Conservation (phyloP, 2,888 invertebrate species). For the Plemyria rubiginata region DNA sequence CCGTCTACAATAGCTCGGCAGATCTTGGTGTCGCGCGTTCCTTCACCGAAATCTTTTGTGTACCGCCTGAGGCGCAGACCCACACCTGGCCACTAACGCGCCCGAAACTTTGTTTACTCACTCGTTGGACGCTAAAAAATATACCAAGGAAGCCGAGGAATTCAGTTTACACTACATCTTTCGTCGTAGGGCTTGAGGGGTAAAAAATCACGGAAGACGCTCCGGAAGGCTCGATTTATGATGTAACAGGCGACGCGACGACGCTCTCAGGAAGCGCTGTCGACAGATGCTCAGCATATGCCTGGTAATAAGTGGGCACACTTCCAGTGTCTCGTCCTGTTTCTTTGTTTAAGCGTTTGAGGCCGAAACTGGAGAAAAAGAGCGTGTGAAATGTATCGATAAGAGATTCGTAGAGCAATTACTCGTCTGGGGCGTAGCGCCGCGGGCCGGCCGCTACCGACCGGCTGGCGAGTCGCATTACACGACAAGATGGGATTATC, state of each 20-base stretch:
- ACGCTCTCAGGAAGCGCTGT: constrained; percentile 71
- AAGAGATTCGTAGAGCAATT: constrained; percentile 71
- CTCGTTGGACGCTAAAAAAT: constrained; percentile 65
- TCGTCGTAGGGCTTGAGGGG: constrained; percentile 74
- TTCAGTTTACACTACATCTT: constrained; percentile 80
- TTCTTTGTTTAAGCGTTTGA: constrained; percentile 59
- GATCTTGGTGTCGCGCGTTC: constrained; percentile 66
- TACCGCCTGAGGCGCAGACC: constrained; percentile 64
- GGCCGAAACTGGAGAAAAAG: constrained; percentile 45
- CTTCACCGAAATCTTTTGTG: constrained; percentile 82
- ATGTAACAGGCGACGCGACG: constrained; percentile 65
- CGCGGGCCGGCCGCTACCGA: constrained; percentile 62
- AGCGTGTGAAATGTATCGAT: constrained; percentile 75
- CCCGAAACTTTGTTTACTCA: constrained; percentile 69
- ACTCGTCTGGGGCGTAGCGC: constrained; percentile 58
- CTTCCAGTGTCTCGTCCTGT: constrained; percentile 65
- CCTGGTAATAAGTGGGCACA: constrained; percentile 65
- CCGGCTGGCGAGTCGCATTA: constrained; percentile 48
- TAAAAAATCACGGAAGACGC: constrained; percentile 80
- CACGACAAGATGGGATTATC: constrained; percentile 76
- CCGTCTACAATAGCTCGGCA: constrained; percentile 64
- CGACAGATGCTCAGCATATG: constrained; percentile 83
- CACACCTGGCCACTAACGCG: constrained; percentile 76
- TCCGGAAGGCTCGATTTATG: constrained; percentile 82
- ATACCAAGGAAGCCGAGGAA: constrained; percentile 67